These are phyloP conservation scores for Setophaga petechia DNA, from an alignment of 2,113 vertebrate genomes.

Conservation along the genomic window DNA sequence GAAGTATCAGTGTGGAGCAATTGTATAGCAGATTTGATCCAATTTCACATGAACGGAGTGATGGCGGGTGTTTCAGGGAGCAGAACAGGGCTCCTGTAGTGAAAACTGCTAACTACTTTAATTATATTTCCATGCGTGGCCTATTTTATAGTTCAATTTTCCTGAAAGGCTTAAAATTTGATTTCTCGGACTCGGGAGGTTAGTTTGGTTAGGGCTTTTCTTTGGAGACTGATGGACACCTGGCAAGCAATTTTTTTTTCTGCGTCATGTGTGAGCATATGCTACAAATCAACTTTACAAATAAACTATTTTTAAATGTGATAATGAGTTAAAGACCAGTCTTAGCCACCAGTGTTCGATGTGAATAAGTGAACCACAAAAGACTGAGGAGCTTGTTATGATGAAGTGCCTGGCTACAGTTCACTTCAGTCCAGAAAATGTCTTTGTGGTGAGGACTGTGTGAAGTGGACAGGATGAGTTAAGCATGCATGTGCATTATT, in stretches of 20 bases:
- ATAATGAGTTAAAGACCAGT: neutral
- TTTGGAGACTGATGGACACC: neutral
- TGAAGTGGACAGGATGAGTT: neutral
- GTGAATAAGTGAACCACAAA: neutral
- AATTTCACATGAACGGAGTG: slow-evolving; percentile 37
- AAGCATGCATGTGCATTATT: neutral
- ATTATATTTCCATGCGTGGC: slow-evolving; percentile 33
- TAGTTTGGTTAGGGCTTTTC: neutral
- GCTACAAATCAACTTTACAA: neutral
- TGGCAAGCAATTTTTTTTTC: neutral
- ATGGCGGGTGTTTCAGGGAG: neutral
- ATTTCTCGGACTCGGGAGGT: slow-evolving; percentile 25
- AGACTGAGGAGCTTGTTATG: neutral
- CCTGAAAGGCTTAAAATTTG: slow-evolving; percentile 4
- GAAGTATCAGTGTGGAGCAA: slow-evolving; percentile 8
- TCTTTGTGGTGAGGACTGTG: neutral
- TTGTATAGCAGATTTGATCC: slow-evolving; percentile 19
- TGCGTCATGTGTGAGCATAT: neutral
- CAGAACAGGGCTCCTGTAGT: slow-evolving; percentile 7
- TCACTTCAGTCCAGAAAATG: neutral
- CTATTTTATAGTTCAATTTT: slow-evolving; percentile 48
- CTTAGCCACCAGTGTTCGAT: neutral
- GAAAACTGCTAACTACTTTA: slow-evolving; percentile 48
- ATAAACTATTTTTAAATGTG: neutral
- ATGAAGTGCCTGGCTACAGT: neutral